phyloP scores from a whole-genome alignment of 2,888 invertebrate genomes.

The Dorcus hopei region DNA sequence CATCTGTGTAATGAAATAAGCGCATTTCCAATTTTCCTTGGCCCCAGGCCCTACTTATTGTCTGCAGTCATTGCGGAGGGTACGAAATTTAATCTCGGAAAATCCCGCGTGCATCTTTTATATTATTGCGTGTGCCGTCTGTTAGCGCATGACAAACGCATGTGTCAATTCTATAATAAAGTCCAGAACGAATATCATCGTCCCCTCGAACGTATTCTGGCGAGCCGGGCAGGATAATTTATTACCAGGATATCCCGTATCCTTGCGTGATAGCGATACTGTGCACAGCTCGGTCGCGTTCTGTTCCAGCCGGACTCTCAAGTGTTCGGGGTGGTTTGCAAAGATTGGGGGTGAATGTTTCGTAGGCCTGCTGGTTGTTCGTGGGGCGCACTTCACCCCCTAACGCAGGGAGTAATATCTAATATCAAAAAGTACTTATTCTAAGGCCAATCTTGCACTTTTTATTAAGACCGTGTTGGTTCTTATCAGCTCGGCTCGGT shows the following conservation, averaged over 20 bases:
- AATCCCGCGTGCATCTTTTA: slow-evolving; percentile 18
- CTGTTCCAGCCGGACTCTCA: slow-evolving; percentile 24
- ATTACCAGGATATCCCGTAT: slow-evolving; percentile 46
- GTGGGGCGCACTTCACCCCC: slow-evolving; percentile 20
- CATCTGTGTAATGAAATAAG: slow-evolving; percentile 1
- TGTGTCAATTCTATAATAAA: slow-evolving; percentile 44
- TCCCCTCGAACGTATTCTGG: slow-evolving; percentile 4
- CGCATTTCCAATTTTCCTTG: slow-evolving; percentile 1
- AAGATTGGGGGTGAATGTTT: slow-evolving; percentile 15
- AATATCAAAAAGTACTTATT: slow-evolving; percentile 35
- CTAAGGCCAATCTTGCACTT: not conserved
- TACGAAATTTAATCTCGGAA: slow-evolving; percentile 14
- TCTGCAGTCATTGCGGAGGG: slow-evolving; percentile 3
- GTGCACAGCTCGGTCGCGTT: slow-evolving; percentile 36
- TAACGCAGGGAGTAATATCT: slow-evolving; percentile 30
- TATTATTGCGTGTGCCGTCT: slow-evolving; percentile 5
- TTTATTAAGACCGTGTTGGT: not conserved
- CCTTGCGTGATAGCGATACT: slow-evolving; percentile 44
- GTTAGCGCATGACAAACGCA: slow-evolving; percentile 38
- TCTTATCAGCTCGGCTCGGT: not conserved
- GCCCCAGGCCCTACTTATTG: not conserved
- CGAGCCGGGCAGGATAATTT: slow-evolving; percentile 39
- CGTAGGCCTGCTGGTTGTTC: slow-evolving; percentile 18
- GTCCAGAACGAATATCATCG: slow-evolving; percentile 33
- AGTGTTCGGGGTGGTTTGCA: slow-evolving; percentile 17